A percentile compares a stretch with the other conserved stretches of the same genome.
These are phyloP conservation scores for Hymenopus coronatus DNA, from an alignment of 2,888 invertebrate genomes.

Conservation along the genomic window DNA sequence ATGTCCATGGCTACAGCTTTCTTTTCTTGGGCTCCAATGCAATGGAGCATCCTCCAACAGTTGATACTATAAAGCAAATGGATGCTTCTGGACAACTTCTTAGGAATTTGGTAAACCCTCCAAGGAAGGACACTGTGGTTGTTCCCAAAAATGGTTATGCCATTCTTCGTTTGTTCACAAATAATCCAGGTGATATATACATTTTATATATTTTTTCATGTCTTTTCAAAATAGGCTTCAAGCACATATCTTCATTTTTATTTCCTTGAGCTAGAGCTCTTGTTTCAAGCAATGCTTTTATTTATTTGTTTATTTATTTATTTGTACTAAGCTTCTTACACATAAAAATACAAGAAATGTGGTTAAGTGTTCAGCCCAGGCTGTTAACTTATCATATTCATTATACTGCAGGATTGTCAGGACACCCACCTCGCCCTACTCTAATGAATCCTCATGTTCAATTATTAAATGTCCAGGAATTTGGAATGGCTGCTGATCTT, in stretches of 20 bases:
- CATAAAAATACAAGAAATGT: too few species aligned
- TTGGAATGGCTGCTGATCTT: not conserved
- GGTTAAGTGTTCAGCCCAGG: too few species aligned
- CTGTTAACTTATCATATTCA: too few species aligned
- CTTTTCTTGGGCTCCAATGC: slow-evolving; percentile 60
- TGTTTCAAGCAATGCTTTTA: not conserved
- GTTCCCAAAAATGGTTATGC: slow-evolving; percentile 69
- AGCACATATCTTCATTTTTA: not conserved
- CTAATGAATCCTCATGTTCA: too few species aligned
- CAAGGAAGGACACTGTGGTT: slow-evolving; percentile 68
- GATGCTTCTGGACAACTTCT: slow-evolving; percentile 43
- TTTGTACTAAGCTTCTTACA: too few species aligned
- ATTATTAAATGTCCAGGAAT: not conserved
- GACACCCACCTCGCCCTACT: too few species aligned
- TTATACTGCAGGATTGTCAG: too few species aligned
- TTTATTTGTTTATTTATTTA: too few species aligned
- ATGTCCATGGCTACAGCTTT: slow-evolving; percentile 73
- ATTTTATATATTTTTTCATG: not conserved
- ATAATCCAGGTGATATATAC: slow-evolving; percentile 61
- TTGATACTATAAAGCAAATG: slow-evolving; percentile 40
- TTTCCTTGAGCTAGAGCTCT: not conserved
- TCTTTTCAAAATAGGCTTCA: too few species aligned
- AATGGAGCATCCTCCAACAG: slow-evolving; percentile 41
- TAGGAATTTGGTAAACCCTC: slow-evolving; percentile 46
- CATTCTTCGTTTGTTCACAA: slow-evolving; percentile 68